Percentiles rank a stretch among this genome's conserved stretches.
Evolutionary conservation across 2,113 vertebrate species (phyloP).

Genomic region (Tachycineta bicolor): DNA sequence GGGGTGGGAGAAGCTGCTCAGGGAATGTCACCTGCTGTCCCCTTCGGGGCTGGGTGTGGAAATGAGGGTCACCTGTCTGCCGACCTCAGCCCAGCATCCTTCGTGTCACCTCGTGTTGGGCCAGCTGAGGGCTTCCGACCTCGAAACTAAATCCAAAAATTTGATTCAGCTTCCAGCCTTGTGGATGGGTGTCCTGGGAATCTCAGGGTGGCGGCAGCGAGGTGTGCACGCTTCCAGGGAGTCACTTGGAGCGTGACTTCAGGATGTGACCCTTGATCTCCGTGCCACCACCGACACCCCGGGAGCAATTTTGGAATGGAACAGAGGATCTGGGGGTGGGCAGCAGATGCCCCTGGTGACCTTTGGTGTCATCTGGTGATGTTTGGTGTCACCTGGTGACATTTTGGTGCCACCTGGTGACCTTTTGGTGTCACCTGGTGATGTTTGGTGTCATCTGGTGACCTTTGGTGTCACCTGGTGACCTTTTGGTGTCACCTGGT

Average conservation of each 20-base stretch:
- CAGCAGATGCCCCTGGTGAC: background rate
- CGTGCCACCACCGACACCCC: rapidly evolving
- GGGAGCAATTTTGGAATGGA: background rate
- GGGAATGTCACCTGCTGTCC: background rate
- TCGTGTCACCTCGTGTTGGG: rapidly evolving
- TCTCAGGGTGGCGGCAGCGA: background rate
- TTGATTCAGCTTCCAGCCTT: background rate
- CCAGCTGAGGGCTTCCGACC: background rate
- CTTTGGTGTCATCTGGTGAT: background rate
- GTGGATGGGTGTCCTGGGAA: background rate
- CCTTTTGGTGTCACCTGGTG: background rate
- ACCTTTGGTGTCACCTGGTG: background rate
- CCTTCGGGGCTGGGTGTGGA: background rate
- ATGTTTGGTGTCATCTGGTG: background rate
- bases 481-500: background rate
- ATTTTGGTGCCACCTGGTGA: background rate
- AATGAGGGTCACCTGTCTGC: background rate
- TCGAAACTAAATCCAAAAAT: background rate
- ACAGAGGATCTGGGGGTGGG: background rate
- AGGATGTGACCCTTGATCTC: background rate
- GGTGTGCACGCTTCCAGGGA: rapidly evolving
- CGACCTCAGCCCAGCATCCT: background rate
- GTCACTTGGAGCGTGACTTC: background rate
- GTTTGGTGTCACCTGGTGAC: background rate
- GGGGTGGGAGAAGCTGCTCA: background rate